Base-by-base conservation (phyloP, 2,888 invertebrate genomes). In the Myopa testacea region DNA sequence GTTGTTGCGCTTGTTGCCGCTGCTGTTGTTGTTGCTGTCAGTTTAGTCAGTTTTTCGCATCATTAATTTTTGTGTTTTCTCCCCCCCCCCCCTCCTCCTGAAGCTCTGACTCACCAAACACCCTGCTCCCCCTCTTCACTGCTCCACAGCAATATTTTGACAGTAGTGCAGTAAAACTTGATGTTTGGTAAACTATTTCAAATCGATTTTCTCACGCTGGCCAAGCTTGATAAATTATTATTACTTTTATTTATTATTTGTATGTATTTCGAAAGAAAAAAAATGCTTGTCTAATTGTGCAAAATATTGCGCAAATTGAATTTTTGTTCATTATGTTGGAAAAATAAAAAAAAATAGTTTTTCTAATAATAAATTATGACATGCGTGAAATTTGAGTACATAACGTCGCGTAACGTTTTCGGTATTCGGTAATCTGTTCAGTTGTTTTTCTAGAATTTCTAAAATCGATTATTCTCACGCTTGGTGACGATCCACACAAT, bases 31-130 rank as follows among this genome's bases (percentile, higher is more conserved):
- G 37, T 70, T 37, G 55, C 70, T 55, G 55, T 55, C 70, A 70
- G 55, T 70, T 34, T 70, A 37, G 70, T 70, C 70, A 55, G 55
- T 55, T 55, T 8, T 70, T 55, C 70, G 70, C 70, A 37, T 70
- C 70, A 70, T 70, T 70, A 70, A 70, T 37, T 70, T 52, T 63
- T 63, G 37, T 34, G 52, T 52, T 37, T 55, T 34, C 26, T 55
- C 12, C 50, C 4, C 4, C 26, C 4, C n/a, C 12, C 19, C 14
- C 19, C 38, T 4, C 12, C 58, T 62, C 62, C 3, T 62, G 26
- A 26, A 26, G 1, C 26, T 2, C 26, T 26, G 2, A 26, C 26
- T 26, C 26, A 1, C 1, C 26, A 26, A 26, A 26, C 26, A 26
- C 26, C 26, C 52, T 55, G 34, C 52, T 70, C 55, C 16, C 38